A percentile compares a stretch with the other conserved stretches of the same genome.
Conservation (phyloP, 2,113 vertebrate species). For the Sprattus sprattus region DNA sequence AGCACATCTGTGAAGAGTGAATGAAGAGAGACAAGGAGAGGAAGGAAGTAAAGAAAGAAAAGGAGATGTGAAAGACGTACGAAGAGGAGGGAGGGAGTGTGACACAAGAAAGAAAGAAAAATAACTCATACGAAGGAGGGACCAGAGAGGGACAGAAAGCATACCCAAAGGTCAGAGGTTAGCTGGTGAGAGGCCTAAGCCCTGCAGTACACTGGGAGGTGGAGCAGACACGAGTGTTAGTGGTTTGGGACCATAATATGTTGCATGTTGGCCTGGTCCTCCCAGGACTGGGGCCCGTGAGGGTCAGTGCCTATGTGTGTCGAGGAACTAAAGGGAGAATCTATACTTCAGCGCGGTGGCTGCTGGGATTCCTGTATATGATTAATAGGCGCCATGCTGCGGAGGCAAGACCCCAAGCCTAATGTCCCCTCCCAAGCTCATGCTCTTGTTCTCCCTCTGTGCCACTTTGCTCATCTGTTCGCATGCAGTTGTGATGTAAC, state of each 20-base stretch:
- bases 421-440: conserved; percentile 19
- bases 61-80: not conserved
- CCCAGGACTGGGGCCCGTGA: conserved; percentile 29
- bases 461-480: not conserved
- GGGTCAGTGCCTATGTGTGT: conserved; percentile 39
- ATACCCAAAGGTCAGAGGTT: not conserved
- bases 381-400: conserved; percentile 44
- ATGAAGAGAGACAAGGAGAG: not conserved
- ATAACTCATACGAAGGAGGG: not conserved
- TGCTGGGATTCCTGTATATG: conserved; percentile 43
- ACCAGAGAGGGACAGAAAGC: not conserved
- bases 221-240: conserved; percentile 16
- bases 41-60: not conserved
- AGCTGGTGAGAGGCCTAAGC: not conserved
- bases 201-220: not conserved
- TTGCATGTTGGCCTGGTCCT: conserved; percentile 31
- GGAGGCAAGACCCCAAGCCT: conserved; percentile 32
- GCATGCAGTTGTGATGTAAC: not conserved
- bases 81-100: not conserved
- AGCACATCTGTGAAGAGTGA: not conserved
- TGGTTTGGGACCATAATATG: conserved; percentile 25
- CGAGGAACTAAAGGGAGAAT: not conserved
- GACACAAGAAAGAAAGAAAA: not conserved
- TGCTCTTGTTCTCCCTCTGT: not conserved
- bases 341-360: not conserved